Base-by-base conservation (phyloP, 2,797 vertebrate genomes). In the Kryptopterus vitreolus region DNA sequence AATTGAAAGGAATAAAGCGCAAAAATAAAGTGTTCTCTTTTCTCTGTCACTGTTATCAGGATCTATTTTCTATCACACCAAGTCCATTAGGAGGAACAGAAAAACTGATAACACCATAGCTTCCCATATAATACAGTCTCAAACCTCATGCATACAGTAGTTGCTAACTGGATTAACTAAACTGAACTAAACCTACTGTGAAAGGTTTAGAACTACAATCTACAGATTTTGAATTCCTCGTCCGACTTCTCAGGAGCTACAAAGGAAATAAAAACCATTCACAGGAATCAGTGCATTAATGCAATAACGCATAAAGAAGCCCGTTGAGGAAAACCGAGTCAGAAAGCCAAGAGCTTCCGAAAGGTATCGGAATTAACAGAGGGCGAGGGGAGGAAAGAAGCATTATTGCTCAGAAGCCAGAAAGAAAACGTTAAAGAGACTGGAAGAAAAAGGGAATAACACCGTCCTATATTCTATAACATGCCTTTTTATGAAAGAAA, bases 381-480 rank as follows among this genome's bases (percentile, higher is more conserved):
- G 38, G 13, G 63, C 18, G n/a, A 48, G 3, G 26, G 16, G 1
- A 20, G 12, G 24, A 70, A 70, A 50, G 24, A 71, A 52, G 53
- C 58, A 57, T 2, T 77, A 35, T 76, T 55, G 53, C 66, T 80
- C 38, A 62, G 74, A 48, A 79, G 79, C 63, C 53, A 71, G 69
- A 48, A 80, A 43, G 55, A 33, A 76, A n/a, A n/a, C n/a, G n/a
- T 83, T 68, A 84, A 58, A 81, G 33, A 71, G 43, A 77, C 75
- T 26, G 76, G 85, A 35, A 74, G 24, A 20, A 35, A 55, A 4
- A 31, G 20, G 11, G 29, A 4, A 55, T n/a, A n/a, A 29, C 50
- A n/a, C 29, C 29, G 13, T 72, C 31, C 11, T 70, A 22, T 48
- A 46, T 24, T 71, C 10, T 15, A 53, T 53, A 35, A 55, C 29